Conservation (phyloP, 2,888 invertebrate genomes). For the Autographa gamma region DNA sequence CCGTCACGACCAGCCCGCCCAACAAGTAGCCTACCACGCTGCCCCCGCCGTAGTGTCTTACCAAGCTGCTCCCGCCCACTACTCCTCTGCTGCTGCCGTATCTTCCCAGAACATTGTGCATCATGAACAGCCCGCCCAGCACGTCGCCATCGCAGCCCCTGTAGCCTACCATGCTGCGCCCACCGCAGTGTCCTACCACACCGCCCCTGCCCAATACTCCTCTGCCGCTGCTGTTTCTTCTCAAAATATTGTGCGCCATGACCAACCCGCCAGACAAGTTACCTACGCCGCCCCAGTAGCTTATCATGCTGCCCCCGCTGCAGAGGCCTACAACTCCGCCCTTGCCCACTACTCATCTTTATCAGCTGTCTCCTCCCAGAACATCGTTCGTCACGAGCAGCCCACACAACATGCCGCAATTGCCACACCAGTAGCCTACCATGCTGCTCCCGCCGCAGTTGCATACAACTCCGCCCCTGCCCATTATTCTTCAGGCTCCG, state of each 20-base stretch:
- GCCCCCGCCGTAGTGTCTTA: slow-evolving; percentile 15
- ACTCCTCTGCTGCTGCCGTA: slow-evolving; percentile 65
- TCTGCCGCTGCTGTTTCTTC: slow-evolving; percentile 72
- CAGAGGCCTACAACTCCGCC: slow-evolving; percentile 54
- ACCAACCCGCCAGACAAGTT: slow-evolving; percentile 59
- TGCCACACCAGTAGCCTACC: slow-evolving; percentile 56
- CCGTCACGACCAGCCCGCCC: slow-evolving; percentile 67
- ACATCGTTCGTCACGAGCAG: slow-evolving; percentile 68
- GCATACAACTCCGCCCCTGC: slow-evolving; percentile 45
- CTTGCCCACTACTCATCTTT: slow-evolving; percentile 60
- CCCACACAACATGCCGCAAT: slow-evolving; percentile 34
- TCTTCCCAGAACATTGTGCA: slow-evolving; percentile 69
- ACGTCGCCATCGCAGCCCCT: slow-evolving; percentile 53
- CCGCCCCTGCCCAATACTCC: slow-evolving; percentile 65
- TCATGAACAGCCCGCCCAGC: slow-evolving; percentile 62
- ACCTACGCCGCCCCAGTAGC: slow-evolving; percentile 37
- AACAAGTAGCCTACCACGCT: slow-evolving; percentile 39
- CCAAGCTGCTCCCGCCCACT: slow-evolving; percentile 47
- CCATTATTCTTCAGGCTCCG: slow-evolving; percentile 72
- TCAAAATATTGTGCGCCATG: slow-evolving; percentile 74
- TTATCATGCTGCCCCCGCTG: slow-evolving; percentile 30
- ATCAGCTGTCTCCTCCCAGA: slow-evolving; percentile 70
- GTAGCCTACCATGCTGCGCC: slow-evolving; percentile 37
- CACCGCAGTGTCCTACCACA: slow-evolving; percentile 70
- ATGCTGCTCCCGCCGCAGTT: slow-evolving; percentile 52